Evolutionary conservation across 2,113 vertebrate species (phyloP).

Genomic region (Pleuronectes platessa): DNA sequence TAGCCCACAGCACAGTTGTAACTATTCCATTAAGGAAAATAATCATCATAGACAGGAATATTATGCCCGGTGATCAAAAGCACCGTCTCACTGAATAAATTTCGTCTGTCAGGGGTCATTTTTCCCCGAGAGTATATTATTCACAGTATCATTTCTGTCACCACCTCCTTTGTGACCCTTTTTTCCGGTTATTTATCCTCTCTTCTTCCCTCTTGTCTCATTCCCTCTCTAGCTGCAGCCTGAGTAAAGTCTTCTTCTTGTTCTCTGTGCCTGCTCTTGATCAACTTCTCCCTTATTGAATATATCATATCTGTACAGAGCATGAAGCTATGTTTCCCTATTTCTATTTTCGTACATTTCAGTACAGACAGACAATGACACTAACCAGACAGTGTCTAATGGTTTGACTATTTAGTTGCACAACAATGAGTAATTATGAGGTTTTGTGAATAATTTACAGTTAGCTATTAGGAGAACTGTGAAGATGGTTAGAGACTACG

Average conservation of each 20-base stretch:
- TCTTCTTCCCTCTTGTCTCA: constrained; percentile 1
- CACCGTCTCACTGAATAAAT: constrained; percentile 7
- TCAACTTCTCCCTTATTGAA: background rate
- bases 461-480: background rate
- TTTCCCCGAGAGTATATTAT: constrained; percentile 2
- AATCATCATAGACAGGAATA: background rate
- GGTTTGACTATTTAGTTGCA: background rate
- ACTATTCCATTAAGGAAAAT: background rate
- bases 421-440: constrained; percentile 21
- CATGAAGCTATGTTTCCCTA: constrained; percentile 6
- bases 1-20: background rate
- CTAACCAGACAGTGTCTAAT: constrained; percentile 19
- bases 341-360: constrained; percentile 1
- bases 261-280: background rate
- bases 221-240: background rate
- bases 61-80: constrained; percentile 21
- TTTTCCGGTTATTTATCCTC: background rate
- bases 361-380: constrained; percentile 8
- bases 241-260: background rate
- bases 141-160: constrained; percentile 32
- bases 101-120: constrained; percentile 14
- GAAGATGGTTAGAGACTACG: background rate
- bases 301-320: background rate
- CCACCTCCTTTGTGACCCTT: background rate
- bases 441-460: constrained; percentile 14